A percentile compares a stretch with the other conserved stretches of the same genome.
phyloP scores from a whole-genome alignment of 2,113 vertebrate species.

The Prionailurus bengalensis region DNA sequence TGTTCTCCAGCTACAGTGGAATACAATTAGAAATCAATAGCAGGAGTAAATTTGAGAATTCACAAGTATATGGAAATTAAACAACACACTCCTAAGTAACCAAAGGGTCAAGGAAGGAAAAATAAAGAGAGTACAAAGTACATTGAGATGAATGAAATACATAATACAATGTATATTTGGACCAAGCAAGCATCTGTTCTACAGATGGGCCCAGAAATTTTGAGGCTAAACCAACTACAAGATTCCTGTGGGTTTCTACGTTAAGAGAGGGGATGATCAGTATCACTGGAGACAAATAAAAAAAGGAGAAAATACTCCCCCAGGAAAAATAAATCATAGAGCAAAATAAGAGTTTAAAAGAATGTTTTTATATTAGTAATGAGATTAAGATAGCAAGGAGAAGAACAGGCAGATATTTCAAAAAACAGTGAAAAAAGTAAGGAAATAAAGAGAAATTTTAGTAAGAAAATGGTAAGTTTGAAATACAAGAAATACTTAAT shows the following conservation, averaged over 20 bases:
- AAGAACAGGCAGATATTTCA: neutral
- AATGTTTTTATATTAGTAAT: neutral
- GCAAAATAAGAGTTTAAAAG: neutral
- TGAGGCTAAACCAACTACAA: neutral
- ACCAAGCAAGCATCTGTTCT: neutral
- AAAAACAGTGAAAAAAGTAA: neutral
- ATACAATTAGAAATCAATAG: conserved; percentile 15
- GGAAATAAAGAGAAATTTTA: neutral
- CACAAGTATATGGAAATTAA: neutral
- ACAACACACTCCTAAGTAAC: neutral
- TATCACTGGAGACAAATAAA: neutral
- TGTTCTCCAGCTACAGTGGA: neutral
- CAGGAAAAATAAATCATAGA: neutral
- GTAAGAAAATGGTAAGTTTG: neutral
- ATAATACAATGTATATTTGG: neutral
- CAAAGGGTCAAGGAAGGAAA: neutral
- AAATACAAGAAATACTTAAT: neutral
- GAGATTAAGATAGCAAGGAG: neutral
- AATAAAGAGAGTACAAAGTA: neutral
- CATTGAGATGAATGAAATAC: neutral
- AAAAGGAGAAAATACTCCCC: neutral
- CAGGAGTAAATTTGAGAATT: neutral
- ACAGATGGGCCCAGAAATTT: neutral
- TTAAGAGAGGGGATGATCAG: neutral
- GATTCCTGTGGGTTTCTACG: neutral